Base-by-base conservation (phyloP, 2,888 invertebrate genomes). In the Odontomyia ornata region DNA sequence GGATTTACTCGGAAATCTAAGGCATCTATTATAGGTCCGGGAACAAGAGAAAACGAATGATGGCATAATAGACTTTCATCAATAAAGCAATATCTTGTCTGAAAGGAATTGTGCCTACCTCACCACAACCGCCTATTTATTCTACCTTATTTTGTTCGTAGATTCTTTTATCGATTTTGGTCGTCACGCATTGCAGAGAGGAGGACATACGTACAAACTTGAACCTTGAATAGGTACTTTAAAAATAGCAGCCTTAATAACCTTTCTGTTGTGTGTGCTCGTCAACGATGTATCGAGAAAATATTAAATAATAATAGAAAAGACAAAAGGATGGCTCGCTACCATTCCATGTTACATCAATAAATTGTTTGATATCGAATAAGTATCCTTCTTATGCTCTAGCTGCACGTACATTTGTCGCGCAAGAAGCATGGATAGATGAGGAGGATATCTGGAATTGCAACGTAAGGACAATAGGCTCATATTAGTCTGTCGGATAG, bases 161-260 rank as follows among this genome's bases (percentile, higher is more conserved):
- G 43, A 43, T 67, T 43, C n/a, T 46, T 46, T 67, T 67, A 67
- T 67, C 43, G 67, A 67, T 67, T 67, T 67, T 46, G n/a, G n/a
- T n/a, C 25, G 43, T 46, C 67, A 67, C 67, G 67, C 67, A 43
- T 27, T 30, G 67, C 11, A 18, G 13, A n/a, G 43, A 67, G n/a
- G n/a, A n/a, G n/a, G n/a, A n/a, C n/a, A n/a, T n/a, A n/a, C 13
- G 15, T 36, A 67, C 67, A 43, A 67, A 67, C 67, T 43, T 67
- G 23, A n/a, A 67, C 67, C 36, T 65, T 65, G 30, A 65, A 65
- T 65, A 27, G 36, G 25, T 18, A 9, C 30, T 67, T 67, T 65
- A 65, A 67, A 67, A 67, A 67, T 67, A 67, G 67, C 67, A 67
- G n/a, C 15, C 67, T 18, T 43, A 67, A 67, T 43, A 67, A 67